Base-by-base conservation (phyloP, 2,888 invertebrate genomes). In the Drosophila gaucha region DNA sequence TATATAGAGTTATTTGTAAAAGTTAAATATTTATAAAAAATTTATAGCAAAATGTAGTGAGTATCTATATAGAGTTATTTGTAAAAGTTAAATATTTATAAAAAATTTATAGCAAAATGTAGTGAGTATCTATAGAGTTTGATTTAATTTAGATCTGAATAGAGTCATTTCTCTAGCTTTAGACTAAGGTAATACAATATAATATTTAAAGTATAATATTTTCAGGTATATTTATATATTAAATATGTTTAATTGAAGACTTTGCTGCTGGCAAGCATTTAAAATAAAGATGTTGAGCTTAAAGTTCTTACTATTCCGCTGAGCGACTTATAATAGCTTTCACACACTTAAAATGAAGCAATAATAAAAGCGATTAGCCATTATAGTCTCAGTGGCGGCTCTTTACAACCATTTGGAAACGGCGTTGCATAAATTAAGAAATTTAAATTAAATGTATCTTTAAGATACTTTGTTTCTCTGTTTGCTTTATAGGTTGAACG, bases 391-490 rank as follows among this genome's bases (percentile, higher is more conserved):
- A 56, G 31, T 63, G 73, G 63, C 74, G 78, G 75, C 68, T 63
- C 67, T 78, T 72, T 83, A 80, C 57, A 67, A 51, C 54, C 66
- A 77, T 69, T 77, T 86, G 64, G 55, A 55, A 71, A 74, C 62
- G 76, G 54, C 66, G 35, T 64, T 57, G 77, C 63, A 79, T 82
- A 79, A 88, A 87, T 82, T 82, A 87, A 71, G 58, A 51, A 33
- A 64, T 16, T 31, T 26, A 77, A 71, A 79, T 71, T 5, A 78
- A 75, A 82, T 71, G 85, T 85, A 74, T 85, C 67, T 67, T 46
- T 44, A 52, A 56, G 41, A 51, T 87, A 87, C 72, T 87, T 82
- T 63, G 82, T 35, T 26, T 24, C 6, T 16, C 16, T 16, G 24
- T 80, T 69, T 51, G 73, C 30, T 78, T 76, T 59, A 60, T 64